Base-by-base conservation (phyloP, 2,797 vertebrate genomes). In the Acridotheres tristis region DNA sequence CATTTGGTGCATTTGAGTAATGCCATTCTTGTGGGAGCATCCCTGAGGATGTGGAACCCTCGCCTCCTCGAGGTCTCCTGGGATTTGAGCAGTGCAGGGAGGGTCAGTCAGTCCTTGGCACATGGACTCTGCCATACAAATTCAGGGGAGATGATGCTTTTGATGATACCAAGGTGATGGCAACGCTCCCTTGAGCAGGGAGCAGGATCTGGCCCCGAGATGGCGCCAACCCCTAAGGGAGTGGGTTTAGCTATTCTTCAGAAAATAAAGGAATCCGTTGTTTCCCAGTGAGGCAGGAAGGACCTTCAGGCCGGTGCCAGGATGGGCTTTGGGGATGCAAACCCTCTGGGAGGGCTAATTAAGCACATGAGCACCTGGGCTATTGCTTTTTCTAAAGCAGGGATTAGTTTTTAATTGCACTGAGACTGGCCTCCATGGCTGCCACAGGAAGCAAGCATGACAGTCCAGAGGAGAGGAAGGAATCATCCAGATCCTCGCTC, bases 381-480 rank as follows among this genome's bases (percentile, higher is more conserved):
- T 75, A 57, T 54, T 89, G 85, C 27, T 4, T 51, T 85, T 57
- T 57, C 72, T 58, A 68, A 86, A 26, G 30, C 27, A 65, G 16
- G 36, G 88, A 75, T 94, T 94, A 84, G 61, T 77, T 93, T 88
- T 91, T 51, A 94, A 86, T 86, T 84, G 85, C 65, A 2, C 36
- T 22, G 62, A 78, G 57, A 61, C 50, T 75, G 11, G 1, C 16
- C 16, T 51, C 59, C 30, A 1, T 1, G 25, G 42, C 77, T 76
- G 75, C 82, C 62, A 1, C 1, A 1, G 80, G 38, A 47, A 88
- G 14, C 1, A 9, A 43, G 18, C 3, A 51, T 10, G 34, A 45
- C 23, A 57, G 30, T 42, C 38, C 6, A 3, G 38, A n/a, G 42
- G 45, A 74, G 66, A 51, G 42, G 18, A 76, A 59, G 26, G 38